These are phyloP conservation scores for Toxotes chatareus DNA, from an alignment of 2,113 vertebrate genomes.

Conservation along the genomic window DNA sequence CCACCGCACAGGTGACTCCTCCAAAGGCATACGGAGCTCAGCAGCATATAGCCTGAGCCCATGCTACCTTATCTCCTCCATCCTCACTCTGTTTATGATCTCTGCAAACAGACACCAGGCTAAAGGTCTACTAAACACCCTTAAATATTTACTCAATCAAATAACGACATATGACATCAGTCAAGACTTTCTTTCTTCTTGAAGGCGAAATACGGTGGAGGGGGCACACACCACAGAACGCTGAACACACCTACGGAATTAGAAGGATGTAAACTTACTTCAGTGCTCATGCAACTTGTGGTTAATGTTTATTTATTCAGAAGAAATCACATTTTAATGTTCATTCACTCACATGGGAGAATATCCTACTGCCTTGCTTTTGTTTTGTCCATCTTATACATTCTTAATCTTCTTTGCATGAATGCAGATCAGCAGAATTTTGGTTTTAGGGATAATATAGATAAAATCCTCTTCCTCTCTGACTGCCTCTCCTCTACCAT, in stretches of 20 bases:
- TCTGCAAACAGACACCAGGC: neutral
- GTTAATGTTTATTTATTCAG: neutral
- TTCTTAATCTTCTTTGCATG: slow-evolving; percentile 53
- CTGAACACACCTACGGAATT: no score
- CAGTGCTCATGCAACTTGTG: neutral
- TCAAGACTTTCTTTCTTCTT: neutral
- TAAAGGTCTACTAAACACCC: neutral
- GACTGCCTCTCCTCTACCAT: neutral
- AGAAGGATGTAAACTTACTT: neutral
- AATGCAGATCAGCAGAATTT: slow-evolving; percentile 44
- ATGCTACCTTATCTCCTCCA: slow-evolving; percentile 13
- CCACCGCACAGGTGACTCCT: slow-evolving; percentile 50
- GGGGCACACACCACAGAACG: no score
- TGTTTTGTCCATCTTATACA: slow-evolving; percentile 21
- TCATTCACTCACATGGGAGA: slow-evolving; percentile 2
- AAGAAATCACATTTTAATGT: neutral
- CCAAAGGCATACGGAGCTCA: neutral
- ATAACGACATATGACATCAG: neutral
- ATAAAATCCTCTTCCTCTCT: slow-evolving; percentile 31
- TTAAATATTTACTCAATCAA: neutral
- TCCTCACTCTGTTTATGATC: slow-evolving; percentile 8
- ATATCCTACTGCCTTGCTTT: neutral
- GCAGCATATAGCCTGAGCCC: slow-evolving; percentile 2
- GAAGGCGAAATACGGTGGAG: neutral
- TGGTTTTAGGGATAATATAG: slow-evolving; percentile 41